phyloP scores from a whole-genome alignment of 2,888 invertebrate species.

The Pandemis cinnamomeana region DNA sequence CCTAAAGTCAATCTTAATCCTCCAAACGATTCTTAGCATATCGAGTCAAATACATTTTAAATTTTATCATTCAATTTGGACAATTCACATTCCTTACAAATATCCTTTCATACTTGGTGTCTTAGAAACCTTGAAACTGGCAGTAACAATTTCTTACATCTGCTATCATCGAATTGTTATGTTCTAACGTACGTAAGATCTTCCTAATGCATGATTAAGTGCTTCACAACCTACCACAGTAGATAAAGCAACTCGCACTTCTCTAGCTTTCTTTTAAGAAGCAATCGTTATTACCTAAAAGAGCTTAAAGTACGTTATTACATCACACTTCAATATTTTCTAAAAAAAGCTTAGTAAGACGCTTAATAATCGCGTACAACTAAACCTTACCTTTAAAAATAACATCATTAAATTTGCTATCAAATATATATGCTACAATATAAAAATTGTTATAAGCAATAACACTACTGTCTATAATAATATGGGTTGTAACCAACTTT shows the following conservation, averaged over 20 bases:
- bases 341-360: slow-evolving; percentile 60
- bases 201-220: not conserved
- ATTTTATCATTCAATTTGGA: slow-evolving; percentile 51
- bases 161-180: slow-evolving; percentile 49
- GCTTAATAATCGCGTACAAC: slow-evolving; percentile 61
- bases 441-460: slow-evolving; percentile 61
- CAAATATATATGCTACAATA: slow-evolving; percentile 63
- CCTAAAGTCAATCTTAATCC: slow-evolving; percentile 34
- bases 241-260: not conserved
- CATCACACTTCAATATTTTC: slow-evolving; percentile 37
- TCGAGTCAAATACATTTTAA: slow-evolving; percentile 33
- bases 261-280: not conserved
- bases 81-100: slow-evolving; percentile 57
- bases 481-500: slow-evolving; percentile 52
- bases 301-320: slow-evolving; percentile 9
- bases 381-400: slow-evolving; percentile 61
- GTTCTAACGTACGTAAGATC: slow-evolving; percentile 8
- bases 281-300: not conserved
- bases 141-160: slow-evolving; percentile 73
- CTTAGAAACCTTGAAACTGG: slow-evolving; percentile 78
- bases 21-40: slow-evolving; percentile 20
- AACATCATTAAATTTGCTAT: slow-evolving; percentile 70
- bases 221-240: not conserved
- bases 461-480: slow-evolving; percentile 54
- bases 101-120: slow-evolving; percentile 69